phyloP scores from a whole-genome alignment of 2,888 invertebrate species.

The Abscondita cerata region DNA sequence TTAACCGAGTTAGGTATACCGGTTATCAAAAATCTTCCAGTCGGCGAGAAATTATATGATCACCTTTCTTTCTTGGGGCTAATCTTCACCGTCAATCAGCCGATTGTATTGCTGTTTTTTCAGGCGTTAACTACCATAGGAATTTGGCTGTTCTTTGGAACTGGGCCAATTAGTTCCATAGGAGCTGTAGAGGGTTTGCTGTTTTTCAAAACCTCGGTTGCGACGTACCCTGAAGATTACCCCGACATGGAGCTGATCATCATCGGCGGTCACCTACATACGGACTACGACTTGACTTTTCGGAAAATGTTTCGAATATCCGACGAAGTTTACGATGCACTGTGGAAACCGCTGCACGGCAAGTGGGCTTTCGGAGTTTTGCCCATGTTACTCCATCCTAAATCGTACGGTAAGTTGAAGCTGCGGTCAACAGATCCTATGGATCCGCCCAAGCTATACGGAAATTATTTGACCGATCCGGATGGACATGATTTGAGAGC shows the following conservation, averaged over 20 bases:
- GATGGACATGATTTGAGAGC: constrained; percentile 57
- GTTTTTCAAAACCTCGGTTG: constrained; percentile 66
- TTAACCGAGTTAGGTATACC: constrained; percentile 64
- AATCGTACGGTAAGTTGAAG: constrained; percentile 71
- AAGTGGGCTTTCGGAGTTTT: constrained; percentile 58
- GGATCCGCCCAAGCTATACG: constrained; percentile 75
- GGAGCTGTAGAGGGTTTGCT: constrained; percentile 67
- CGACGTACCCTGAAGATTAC: constrained; percentile 61
- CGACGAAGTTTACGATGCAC: constrained; percentile 63
- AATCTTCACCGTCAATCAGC: constrained; percentile 56
- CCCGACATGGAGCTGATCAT: constrained; percentile 77
- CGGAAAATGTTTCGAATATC: constrained; percentile 63
- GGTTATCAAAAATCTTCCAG: constrained; percentile 69
- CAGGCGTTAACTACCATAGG: too few relatives aligned
- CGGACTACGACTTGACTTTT: constrained; percentile 48
- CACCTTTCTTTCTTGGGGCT: constrained; percentile 65
- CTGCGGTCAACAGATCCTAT: constrained; percentile 76
- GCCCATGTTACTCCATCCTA: constrained; percentile 75
- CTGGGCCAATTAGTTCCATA: constrained; percentile 63
- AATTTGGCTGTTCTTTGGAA: constrained; percentile 49
- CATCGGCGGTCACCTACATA: constrained; percentile 61
- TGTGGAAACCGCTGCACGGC: constrained; percentile 64
- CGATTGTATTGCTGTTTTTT: constrained; percentile 43
- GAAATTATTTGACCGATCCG: constrained; percentile 77
- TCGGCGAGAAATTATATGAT: constrained; percentile 71